phyloP scores from a whole-genome alignment of 2,888 invertebrate genomes.

The Cyrtodaria siliqua region DNA sequence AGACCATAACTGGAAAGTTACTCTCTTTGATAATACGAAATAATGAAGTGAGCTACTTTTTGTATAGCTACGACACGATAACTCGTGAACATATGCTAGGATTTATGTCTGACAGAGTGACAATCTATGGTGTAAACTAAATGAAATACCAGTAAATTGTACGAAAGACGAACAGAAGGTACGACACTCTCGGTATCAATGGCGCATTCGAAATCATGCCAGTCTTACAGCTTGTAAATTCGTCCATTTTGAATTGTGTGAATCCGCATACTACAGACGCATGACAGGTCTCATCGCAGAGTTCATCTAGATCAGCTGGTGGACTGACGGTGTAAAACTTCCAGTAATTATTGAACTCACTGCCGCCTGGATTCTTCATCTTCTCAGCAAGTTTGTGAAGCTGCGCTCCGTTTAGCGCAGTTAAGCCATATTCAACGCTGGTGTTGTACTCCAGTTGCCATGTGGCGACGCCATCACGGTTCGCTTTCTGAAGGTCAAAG shows the following conservation, averaged over 20 bases:
- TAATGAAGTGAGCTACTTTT: too few species aligned
- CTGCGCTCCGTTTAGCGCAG: slow-evolving; percentile 92
- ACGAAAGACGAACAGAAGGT: too few species aligned
- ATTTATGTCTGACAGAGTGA: too few species aligned
- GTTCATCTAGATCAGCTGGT: slow-evolving; percentile 14
- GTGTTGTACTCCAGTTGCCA: slow-evolving; percentile 95
- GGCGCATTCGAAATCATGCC: slow-evolving; percentile 20
- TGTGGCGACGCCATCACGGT: slow-evolving; percentile 89
- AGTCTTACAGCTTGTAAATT: slow-evolving; percentile 30
- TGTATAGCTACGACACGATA: too few species aligned
- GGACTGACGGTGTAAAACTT: slow-evolving; percentile 61
- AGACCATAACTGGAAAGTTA: too few species aligned
- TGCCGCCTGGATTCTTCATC: slow-evolving; percentile 36
- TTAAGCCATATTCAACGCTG: slow-evolving; percentile 91
- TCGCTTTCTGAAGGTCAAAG: slow-evolving; percentile 91
- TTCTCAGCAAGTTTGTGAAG: slow-evolving; percentile 89
- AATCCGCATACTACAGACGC: slow-evolving; percentile 50
- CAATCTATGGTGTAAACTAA: too few species aligned
- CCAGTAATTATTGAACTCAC: slow-evolving; percentile 56
- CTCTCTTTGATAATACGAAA: too few species aligned
- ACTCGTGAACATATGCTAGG: too few species aligned
- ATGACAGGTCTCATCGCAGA: slow-evolving; percentile 63
- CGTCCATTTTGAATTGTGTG: slow-evolving; percentile 41
- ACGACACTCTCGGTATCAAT: too few species aligned
- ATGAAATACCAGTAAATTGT: too few species aligned